A percentile compares a stretch with the other conserved stretches of the same genome.
These are phyloP conservation scores for Varecia variegata DNA, from an alignment of 2,797 vertebrate genomes.

Conservation along the genomic window DNA sequence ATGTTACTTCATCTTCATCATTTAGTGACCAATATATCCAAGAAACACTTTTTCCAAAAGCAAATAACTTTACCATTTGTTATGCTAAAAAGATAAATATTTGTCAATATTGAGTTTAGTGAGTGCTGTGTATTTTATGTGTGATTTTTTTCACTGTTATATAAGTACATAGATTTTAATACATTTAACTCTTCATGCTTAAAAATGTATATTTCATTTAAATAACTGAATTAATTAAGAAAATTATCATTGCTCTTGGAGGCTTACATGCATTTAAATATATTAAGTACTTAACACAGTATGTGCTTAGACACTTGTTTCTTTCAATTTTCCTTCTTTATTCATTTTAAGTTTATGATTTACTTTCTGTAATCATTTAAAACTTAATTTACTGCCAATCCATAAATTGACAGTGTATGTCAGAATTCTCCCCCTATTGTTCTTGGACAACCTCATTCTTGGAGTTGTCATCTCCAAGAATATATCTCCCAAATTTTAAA, in stretches of 20 bases:
- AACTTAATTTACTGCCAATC: neutral
- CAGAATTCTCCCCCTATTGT: neutral
- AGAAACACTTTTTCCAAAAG: neutral
- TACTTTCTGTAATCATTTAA: neutral
- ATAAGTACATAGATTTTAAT: neutral
- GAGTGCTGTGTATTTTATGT: neutral
- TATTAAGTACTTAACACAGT: neutral
- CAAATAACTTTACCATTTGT: neutral
- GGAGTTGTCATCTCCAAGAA: neutral
- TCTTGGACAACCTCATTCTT: neutral
- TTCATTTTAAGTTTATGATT: neutral
- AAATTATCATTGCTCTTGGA: neutral
- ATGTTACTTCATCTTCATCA: neutral
- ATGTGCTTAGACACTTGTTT: neutral
- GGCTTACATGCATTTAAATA: neutral
- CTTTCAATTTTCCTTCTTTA: neutral
- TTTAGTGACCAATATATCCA: neutral
- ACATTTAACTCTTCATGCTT: neutral
- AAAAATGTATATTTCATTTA: neutral
- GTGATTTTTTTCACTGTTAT: neutral
- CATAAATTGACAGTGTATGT: neutral
- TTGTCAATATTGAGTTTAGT: neutral
- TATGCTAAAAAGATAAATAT: neutral
- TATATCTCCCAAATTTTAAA: constrained; percentile 28
- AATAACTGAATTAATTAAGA: neutral